Percentiles rank a stretch among this genome's conserved stretches.
Conservation (phyloP, 1,140 invertebrate genomes). For the Micrasema minimum region DNA sequence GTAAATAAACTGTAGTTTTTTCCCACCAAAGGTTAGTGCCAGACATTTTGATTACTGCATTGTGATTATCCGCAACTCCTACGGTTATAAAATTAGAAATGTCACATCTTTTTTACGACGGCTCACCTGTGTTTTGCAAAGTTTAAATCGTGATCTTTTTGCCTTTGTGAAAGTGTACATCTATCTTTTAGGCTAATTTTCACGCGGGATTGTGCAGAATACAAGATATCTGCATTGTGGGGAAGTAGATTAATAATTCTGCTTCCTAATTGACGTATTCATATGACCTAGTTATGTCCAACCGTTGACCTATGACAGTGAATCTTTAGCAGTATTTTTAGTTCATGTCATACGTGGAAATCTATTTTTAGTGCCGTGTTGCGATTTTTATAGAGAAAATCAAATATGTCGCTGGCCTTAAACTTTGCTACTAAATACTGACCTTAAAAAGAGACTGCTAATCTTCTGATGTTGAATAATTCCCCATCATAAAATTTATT, state of each 20-base stretch:
- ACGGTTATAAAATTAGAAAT: constrained; percentile 12
- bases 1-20: constrained; percentile 19
- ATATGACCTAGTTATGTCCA: constrained; percentile 32
- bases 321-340: constrained; percentile 38
- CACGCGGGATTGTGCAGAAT: background rate
- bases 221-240: constrained; percentile 6
- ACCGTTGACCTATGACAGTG: constrained; percentile 41
- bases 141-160: background rate
- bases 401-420: too few relatives aligned
- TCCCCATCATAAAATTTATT: too few relatives aligned
- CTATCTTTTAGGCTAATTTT: background rate
- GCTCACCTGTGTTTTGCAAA: constrained; percentile 21
- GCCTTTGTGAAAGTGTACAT: too few relatives aligned
- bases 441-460: too few relatives aligned
- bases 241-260: background rate
- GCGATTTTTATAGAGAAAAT: constrained; percentile 5
- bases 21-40: background rate
- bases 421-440: too few relatives aligned
- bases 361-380: constrained; percentile 37
- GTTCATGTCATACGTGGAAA: constrained; percentile 21
- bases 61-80: background rate
- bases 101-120: background rate
- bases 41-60: background rate
- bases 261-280: constrained; percentile 10
- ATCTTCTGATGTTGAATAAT: too few relatives aligned